phyloP scores from a whole-genome alignment of 2,888 invertebrate genomes.

The Anagyrus pseudococci region DNA sequence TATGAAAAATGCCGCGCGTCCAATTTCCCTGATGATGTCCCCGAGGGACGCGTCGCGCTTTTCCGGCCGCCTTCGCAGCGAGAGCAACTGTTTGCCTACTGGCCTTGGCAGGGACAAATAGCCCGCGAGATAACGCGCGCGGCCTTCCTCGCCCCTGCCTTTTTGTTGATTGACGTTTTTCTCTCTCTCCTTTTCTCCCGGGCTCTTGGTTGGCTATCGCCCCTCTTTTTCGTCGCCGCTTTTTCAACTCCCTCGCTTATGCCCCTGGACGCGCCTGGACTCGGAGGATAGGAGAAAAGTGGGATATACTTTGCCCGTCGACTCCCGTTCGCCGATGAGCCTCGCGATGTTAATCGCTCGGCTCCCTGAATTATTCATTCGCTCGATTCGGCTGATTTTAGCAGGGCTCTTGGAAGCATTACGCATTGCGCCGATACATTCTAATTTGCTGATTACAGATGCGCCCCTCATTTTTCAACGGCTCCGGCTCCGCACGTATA shows the following conservation, averaged over 20 bases:
- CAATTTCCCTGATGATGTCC: conserved; percentile 60
- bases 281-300: too few species aligned
- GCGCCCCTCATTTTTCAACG: too few species aligned
- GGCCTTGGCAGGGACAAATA: conserved; percentile 53
- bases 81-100: conserved; percentile 2
- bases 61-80: conserved; percentile 16
- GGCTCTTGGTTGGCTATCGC: too few species aligned
- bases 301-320: too few species aligned
- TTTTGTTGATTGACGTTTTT: conserved; percentile 28
- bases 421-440: too few species aligned
- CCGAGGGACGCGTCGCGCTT: conserved; percentile 46
- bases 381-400: conserved; percentile 22
- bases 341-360: conserved; percentile 23
- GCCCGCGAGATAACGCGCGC: conserved; percentile 42
- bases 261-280: too few species aligned
- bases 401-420: too few species aligned
- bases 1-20: conserved; percentile 57
- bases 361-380: conserved; percentile 31
- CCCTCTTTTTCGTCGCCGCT: background rate
- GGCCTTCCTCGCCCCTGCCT: background rate
- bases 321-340: conserved; percentile 5
- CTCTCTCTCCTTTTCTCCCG: conserved; percentile 7
- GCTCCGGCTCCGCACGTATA: too few species aligned
- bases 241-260: conserved; percentile 1
- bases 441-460: too few species aligned